Evolutionary conservation across 2,888 invertebrate genomes (phyloP).

Genomic region (Chrysina gloriosa): DNA sequence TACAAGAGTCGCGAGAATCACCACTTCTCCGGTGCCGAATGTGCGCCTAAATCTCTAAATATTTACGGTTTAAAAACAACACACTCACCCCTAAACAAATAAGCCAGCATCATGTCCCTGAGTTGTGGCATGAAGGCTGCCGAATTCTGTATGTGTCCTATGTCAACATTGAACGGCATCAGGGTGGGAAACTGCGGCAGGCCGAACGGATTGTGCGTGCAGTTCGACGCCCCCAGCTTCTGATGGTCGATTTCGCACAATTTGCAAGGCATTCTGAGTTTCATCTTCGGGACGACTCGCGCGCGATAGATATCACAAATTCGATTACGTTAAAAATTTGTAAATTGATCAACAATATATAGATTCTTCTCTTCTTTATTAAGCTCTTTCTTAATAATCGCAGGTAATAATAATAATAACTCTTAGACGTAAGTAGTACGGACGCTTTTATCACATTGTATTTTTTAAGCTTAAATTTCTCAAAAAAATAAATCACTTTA

Average conservation of each 20-base stretch:
- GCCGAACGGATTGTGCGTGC: slow-evolving; percentile 58
- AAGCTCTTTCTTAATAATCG: no score
- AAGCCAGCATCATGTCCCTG: slow-evolving; percentile 74
- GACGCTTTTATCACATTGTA: slow-evolving; percentile 27
- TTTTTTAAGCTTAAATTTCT: slow-evolving; percentile 14
- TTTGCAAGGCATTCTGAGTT: slow-evolving; percentile 62
- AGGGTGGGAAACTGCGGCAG: slow-evolving; percentile 54
- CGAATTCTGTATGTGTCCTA: slow-evolving; percentile 64
- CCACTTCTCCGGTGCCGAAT: neutral
- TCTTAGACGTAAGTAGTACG: slow-evolving; percentile 15
- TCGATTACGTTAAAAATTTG: slow-evolving; percentile 1
- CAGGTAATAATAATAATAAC: slow-evolving; percentile 1
- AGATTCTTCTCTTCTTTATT: neutral
- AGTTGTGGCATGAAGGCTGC: slow-evolving; percentile 70
- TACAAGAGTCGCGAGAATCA: neutral
- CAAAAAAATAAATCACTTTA: slow-evolving; percentile 26
- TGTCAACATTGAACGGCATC: slow-evolving; percentile 55
- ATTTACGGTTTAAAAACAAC: slow-evolving; percentile 18
- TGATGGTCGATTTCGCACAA: slow-evolving; percentile 61
- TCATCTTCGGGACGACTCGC: slow-evolving; percentile 43
- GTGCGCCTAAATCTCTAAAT: slow-evolving; percentile 21
- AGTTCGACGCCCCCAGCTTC: slow-evolving; percentile 56
- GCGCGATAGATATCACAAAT: slow-evolving; percentile 40
- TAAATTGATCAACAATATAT: slow-evolving; percentile 3
- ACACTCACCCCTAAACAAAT: slow-evolving; percentile 73